These are phyloP conservation scores for Cotesia glomerata DNA, from an alignment of 1,140 invertebrate genomes.

Conservation along the genomic window DNA sequence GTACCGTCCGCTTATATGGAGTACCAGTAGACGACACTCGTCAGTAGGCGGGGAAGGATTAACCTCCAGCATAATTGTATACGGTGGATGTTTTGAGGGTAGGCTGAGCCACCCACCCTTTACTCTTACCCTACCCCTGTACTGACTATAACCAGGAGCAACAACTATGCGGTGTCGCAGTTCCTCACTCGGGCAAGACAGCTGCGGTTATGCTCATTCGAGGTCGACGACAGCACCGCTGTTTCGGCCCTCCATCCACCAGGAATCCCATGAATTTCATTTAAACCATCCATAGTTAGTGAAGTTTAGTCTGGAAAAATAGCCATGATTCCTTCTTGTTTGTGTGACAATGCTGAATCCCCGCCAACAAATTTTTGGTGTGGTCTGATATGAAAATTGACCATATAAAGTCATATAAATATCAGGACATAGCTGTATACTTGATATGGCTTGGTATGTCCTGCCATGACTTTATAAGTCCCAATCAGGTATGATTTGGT, in stretches of 20 bases:
- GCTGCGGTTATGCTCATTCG: constrained; percentile 55
- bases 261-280: constrained; percentile 14
- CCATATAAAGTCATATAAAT: too few species aligned
- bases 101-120: constrained; percentile 18
- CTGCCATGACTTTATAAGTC: too few species aligned
- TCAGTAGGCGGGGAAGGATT: background rate
- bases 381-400: too few species aligned
- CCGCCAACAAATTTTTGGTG: too few species aligned
- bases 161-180: constrained; percentile 53
- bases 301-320: background rate
- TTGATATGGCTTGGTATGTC: too few species aligned
- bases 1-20: constrained; percentile 34
- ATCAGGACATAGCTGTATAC: too few species aligned
- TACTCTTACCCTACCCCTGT: background rate
- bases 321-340: background rate
- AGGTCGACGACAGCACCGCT: constrained; percentile 9
- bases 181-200: constrained; percentile 55
- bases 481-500: too few species aligned
- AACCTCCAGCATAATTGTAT: background rate
- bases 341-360: background rate
- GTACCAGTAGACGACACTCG: constrained; percentile 3
- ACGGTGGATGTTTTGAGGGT: constrained; percentile 27
- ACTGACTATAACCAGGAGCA: constrained; percentile 28
- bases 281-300: constrained; percentile 8
- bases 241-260: background rate